Evolutionary conservation across 2,797 vertebrate species (phyloP).

Genomic region (Clarias laeviceps): DNA sequence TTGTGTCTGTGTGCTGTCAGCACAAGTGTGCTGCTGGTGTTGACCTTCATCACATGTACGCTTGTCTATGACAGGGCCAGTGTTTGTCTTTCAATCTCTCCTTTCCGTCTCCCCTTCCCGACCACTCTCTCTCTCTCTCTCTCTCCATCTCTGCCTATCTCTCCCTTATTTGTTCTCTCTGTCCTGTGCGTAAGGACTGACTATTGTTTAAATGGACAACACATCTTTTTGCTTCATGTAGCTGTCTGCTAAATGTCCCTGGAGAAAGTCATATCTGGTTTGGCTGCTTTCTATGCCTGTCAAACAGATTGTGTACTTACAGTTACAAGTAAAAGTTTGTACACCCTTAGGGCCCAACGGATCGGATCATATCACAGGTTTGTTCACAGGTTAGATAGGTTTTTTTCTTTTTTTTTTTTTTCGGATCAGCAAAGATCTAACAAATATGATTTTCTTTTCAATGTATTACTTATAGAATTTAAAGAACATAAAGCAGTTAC

Average conservation of each 20-base stretch:
- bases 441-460: no score
- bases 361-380: no score
- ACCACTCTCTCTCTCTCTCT: neutral
- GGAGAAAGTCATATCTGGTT: neutral
- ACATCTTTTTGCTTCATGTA: neutral
- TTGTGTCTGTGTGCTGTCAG: slow-evolving; percentile 40
- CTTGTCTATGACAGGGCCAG: neutral
- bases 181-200: neutral
- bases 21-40: slow-evolving; percentile 5
- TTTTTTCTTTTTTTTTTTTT: no score
- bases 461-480: no score
- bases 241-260: neutral
- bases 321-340: neutral
- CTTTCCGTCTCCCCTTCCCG: neutral
- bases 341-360: neutral
- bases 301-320: neutral
- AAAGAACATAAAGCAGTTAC: no score
- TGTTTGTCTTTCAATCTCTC: slow-evolving; percentile 9
- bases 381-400: no score
- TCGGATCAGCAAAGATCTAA: no score
- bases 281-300: neutral
- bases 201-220: neutral
- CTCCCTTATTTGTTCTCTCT: neutral
- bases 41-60: slow-evolving; percentile 39
- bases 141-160: neutral